These are phyloP conservation scores for Beris morrisii DNA, from an alignment of 2,888 invertebrate genomes.

Conservation along the genomic window DNA sequence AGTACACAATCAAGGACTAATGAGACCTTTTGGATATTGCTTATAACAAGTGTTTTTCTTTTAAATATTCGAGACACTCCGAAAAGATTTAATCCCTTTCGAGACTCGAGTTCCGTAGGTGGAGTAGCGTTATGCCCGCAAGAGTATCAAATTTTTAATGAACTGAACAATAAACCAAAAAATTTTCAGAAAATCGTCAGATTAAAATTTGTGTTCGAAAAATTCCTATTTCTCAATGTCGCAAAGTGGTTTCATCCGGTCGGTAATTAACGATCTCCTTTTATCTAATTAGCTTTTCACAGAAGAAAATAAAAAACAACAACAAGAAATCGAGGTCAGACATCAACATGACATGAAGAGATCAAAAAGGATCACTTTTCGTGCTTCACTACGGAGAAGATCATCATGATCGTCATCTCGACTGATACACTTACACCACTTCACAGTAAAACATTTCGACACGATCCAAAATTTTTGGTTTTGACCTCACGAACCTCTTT, in stretches of 20 bases:
- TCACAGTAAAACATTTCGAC: conserved; percentile 20
- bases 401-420: conserved; percentile 18
- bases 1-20: conserved; percentile 30
- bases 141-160: background rate
- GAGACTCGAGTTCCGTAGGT: background rate
- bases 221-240: background rate
- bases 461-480: conserved; percentile 28
- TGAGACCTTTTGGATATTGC: conserved; percentile 16
- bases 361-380: conserved; percentile 30
- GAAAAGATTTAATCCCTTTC: conserved; percentile 17
- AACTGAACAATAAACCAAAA: conserved; percentile 10
- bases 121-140: background rate
- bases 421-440: conserved; percentile 10
- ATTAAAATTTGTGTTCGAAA: background rate
- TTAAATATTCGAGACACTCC: conserved; percentile 4
- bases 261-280: conserved; percentile 28
- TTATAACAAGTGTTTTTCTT: conserved; percentile 30
- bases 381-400: conserved; percentile 2
- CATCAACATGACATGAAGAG: conserved; percentile 22
- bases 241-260: conserved; percentile 32
- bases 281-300: conserved; percentile 24
- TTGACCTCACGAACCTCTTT: conserved; percentile 18
- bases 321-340: conserved; percentile 23
- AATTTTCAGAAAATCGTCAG: background rate
- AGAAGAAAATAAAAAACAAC: conserved; percentile 15